Percentiles rank a stretch among this genome's conserved stretches.
These are phyloP conservation scores for Keiferia lycopersicella DNA, from an alignment of 2,888 invertebrate species.

Conservation along the genomic window DNA sequence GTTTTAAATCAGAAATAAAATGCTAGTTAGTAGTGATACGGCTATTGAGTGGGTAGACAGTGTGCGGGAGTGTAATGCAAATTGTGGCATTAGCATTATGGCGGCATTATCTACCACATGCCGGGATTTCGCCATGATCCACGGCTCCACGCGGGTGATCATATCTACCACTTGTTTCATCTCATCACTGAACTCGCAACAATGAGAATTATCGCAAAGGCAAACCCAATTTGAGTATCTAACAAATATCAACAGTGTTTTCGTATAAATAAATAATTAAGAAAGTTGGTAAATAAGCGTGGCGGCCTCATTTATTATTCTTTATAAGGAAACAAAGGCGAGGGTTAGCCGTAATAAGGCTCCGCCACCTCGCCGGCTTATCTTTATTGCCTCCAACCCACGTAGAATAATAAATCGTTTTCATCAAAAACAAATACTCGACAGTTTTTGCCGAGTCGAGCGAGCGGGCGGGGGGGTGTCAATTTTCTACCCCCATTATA, in stretches of 20 bases:
- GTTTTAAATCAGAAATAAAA: too few species aligned
- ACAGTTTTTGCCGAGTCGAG: constrained; percentile 82
- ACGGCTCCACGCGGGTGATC: constrained; percentile 3
- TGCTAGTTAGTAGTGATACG: neutral
- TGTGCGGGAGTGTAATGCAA: constrained; percentile 59
- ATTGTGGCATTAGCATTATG: constrained; percentile 67
- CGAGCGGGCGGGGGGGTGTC: constrained; percentile 78
- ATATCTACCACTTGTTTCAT: neutral
- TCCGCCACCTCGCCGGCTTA: constrained; percentile 81
- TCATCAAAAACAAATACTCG: constrained; percentile 83
- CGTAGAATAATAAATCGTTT: constrained; percentile 82
- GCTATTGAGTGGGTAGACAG: neutral
- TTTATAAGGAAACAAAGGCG: constrained; percentile 82
- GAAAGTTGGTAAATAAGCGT: constrained; percentile 79
- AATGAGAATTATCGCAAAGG: constrained; percentile 41
- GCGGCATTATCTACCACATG: constrained; percentile 57
- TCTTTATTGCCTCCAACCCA: constrained; percentile 82
- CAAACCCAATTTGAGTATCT: constrained; percentile 52
- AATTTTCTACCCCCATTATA: constrained; percentile 82
- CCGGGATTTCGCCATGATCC: constrained; percentile 34
- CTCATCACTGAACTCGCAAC: neutral
- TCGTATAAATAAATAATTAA: constrained; percentile 79
- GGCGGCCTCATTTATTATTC: constrained; percentile 81
- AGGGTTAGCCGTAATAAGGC: constrained; percentile 82
- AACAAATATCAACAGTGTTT: constrained; percentile 76